These are phyloP conservation scores for Helostoma temminkii DNA, from an alignment of 2,797 vertebrate species.

Conservation along the genomic window DNA sequence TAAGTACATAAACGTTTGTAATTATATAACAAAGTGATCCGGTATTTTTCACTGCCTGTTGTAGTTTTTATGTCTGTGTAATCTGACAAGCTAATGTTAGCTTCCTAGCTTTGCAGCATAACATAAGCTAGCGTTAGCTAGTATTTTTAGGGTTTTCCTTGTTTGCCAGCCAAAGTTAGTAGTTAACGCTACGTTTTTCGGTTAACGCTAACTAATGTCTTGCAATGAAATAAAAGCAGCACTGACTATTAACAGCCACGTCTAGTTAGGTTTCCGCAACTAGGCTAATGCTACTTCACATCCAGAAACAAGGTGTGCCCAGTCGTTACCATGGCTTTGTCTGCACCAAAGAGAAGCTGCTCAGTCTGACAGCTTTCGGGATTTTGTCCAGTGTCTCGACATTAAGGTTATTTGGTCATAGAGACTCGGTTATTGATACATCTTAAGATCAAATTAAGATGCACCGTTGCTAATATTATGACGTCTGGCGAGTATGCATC, in stretches of 20 bases:
- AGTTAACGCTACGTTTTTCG: not conserved
- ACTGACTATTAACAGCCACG: too few relatives aligned
- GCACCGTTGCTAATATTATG: not conserved
- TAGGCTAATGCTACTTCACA: not conserved
- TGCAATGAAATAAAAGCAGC: fast-evolving
- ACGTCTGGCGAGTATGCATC: too few relatives aligned
- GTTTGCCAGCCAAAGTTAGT: fast-evolving
- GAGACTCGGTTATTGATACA: too few relatives aligned
- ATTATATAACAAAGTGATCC: not conserved
- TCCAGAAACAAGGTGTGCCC: slow-evolving; percentile 41
- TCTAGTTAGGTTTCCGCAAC: not conserved
- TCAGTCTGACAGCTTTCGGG: not conserved
- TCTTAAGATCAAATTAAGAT: not conserved
- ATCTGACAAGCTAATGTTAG: slow-evolving; percentile 13
- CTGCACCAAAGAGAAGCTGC: not conserved
- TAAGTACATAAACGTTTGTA: not conserved
- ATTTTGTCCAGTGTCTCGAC: too few relatives aligned
- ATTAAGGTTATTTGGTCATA: too few relatives aligned
- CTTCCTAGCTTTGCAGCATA: slow-evolving; percentile 33
- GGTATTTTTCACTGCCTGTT: not conserved
- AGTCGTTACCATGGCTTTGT: slow-evolving; percentile 40
- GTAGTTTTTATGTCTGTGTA: not conserved
- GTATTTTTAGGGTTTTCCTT: not conserved
- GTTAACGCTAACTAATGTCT: fast-evolving
- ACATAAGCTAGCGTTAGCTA: not conserved